Evolutionary conservation across 1,140 invertebrate species (phyloP), one percentile per base, ranked within the genome.

Genomic region (Neotoxoptera formosana): DNA sequence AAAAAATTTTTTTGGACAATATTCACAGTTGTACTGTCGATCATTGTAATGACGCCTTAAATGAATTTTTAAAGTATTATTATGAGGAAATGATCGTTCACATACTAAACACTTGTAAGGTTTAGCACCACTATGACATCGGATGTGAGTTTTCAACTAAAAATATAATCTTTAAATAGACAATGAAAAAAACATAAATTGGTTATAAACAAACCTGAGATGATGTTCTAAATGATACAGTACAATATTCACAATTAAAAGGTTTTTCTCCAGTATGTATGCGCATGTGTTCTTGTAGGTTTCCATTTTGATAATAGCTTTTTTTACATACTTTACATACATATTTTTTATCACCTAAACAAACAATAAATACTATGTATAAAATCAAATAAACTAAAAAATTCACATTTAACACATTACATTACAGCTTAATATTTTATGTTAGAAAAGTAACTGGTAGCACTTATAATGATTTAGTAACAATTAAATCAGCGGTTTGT

Each of bases 11-110:
- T 98, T 98, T 67, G 96, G 96, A 95, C 98, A 99, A 94, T 97
- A 98, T 95, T 98, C 98, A 95, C 98, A 99, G 94, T 98, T 97
- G 95, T 97, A 98, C 90, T 97, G 96, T 94, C 96, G 95, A 56
- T 96, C 96, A 7, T 97, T 98, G 95, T 99, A 98, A 93, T 98
- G 96, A 9, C 97, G 98, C 2, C 96, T 97, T 93, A 97, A 97
- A 95, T 99, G 98, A 94, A 98, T 97, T 94, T 98, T 98, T 36
- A 99, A 95, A 95, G 99, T 97, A 91, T 98, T 97, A 97, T 97
- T 98, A 95, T 98, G 97, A 1, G 97, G 96, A 94, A 98, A 98
- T 94, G 96, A 96, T n/a, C 96, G 96, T 2, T 97, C 97, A 95
- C 98, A 98, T 87, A 96, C 96, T 20, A 97, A 96, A 94, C 97